A percentile compares a stretch with the other conserved stretches of the same genome.
Conservation (phyloP, 2,888 invertebrate species). For the Stomorhina lunata region DNA sequence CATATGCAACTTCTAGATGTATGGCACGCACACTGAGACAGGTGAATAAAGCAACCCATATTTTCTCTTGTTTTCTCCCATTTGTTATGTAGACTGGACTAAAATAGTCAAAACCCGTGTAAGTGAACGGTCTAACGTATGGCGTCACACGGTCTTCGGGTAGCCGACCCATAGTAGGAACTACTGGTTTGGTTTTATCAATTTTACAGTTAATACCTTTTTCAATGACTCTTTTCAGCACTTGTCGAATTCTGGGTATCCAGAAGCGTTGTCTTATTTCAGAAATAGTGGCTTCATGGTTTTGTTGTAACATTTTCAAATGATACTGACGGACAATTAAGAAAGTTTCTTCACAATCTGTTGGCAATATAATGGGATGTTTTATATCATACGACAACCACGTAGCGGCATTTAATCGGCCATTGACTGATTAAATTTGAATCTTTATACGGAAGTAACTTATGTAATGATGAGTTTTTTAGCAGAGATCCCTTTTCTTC, state of each 20-base stretch:
- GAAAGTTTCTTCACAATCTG: background rate
- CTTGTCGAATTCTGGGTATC: too few species aligned
- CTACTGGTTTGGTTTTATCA: too few species aligned
- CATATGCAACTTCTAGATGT: background rate
- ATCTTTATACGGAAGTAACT: background rate
- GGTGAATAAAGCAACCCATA: background rate
- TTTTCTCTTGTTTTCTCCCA: background rate
- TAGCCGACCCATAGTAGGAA: background rate
- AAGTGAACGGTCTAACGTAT: background rate
- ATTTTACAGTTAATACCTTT: too few species aligned
- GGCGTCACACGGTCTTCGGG: background rate
- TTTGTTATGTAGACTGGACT: background rate
- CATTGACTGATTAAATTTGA: background rate
- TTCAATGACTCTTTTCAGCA: too few species aligned
- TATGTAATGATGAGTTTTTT: background rate
- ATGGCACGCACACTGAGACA: background rate
- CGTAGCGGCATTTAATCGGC: background rate
- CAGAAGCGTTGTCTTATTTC: background rate
- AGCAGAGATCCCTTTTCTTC: too few species aligned
- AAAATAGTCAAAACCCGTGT: background rate
- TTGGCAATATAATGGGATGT: background rate
- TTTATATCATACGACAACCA: background rate
- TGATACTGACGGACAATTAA: background rate
- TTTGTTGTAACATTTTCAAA: background rate
- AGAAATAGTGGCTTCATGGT: slow-evolving; percentile 8